Percentiles rank a stretch among this genome's conserved stretches.
These are phyloP conservation scores for Pomatorhinus ruficollis DNA, from an alignment of 2,113 vertebrate species.

Conservation along the genomic window DNA sequence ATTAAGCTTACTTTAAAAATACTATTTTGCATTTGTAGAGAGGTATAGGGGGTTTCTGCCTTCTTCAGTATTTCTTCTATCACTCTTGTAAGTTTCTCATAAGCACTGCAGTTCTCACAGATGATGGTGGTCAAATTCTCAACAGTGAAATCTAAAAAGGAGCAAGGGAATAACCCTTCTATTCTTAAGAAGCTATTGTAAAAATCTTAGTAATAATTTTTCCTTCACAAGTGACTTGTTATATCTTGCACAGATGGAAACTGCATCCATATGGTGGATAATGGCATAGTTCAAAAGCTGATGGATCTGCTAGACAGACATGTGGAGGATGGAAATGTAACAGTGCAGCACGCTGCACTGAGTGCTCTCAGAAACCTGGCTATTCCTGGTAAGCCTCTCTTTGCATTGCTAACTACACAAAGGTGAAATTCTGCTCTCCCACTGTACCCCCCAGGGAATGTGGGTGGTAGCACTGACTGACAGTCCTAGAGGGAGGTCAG, in stretches of 20 bases:
- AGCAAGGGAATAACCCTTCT: not conserved
- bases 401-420: not conserved
- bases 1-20: not conserved
- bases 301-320: conserved; percentile 92
- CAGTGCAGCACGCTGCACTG: conserved; percentile 93
- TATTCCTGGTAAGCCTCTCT: conserved; percentile 86
- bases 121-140: not conserved
- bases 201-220: not conserved
- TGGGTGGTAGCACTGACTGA: not conserved
- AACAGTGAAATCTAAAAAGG: not conserved
- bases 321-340: conserved; percentile 94
- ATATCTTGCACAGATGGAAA: conserved; percentile 84
- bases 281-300: conserved; percentile 93
- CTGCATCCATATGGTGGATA: conserved; percentile 99
- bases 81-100: not conserved
- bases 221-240: conserved; percentile 11
- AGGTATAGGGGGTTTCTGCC: not conserved
- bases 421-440: not conserved
- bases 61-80: not conserved
- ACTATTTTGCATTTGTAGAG: not conserved
- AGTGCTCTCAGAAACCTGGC: conserved; percentile 95
- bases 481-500: not conserved
- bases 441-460: not conserved
- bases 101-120: not conserved
- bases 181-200: not conserved